Base-by-base conservation (phyloP, 2,797 vertebrate species). In the Karalla daura region DNA sequence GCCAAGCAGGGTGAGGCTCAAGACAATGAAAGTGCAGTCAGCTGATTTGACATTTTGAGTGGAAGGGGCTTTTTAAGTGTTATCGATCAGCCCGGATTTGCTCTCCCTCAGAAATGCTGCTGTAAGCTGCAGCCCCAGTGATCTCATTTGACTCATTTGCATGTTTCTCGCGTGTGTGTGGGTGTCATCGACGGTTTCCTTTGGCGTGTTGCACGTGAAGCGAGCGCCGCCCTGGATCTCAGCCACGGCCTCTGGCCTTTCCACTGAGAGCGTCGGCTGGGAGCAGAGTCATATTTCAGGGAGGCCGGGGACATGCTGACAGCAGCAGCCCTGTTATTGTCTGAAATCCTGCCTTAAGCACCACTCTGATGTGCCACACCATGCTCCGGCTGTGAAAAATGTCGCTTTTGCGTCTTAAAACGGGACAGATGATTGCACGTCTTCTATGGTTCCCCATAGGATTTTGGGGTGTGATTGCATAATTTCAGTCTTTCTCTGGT, bases 271-370 rank as follows among this genome's bases (percentile, higher is more conserved):
- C 50, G 3, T 27, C 64, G 78, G 76, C 78, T 43, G 21, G 72
- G n/a, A 67, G 71, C 27, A 17, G 63, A 78, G 68, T 80, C 79
- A 28, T 82, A 85, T 78, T 88, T 86, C 84, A 88, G 45, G 30
- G 35, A 32, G 64, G 69, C 66, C 23, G 36, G 56, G 70, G 80
- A 82, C 74, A 77, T 54, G 77, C 72, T 87, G 78, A 86, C 85
- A 85, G 74, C 78, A 5, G 78, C 78, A 68, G 74, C 51, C 70
- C 80, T 85, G 83, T 86, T 81, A 86, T 90, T 90, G 88, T 91
- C 75, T 83, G 78, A 86, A 76, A 62, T 46, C 74, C 59, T 28
- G 65, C 72, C 83, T 77, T 80, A 85, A 86, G 84, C 84, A 73
- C 70, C 66, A 70, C 80, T 88, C 70, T 70, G 72, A 85, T 75